A percentile compares a stretch with the other conserved stretches of the same genome.
Conservation (phyloP, 2,888 invertebrate species). For the Cheiracanthium punctorium region DNA sequence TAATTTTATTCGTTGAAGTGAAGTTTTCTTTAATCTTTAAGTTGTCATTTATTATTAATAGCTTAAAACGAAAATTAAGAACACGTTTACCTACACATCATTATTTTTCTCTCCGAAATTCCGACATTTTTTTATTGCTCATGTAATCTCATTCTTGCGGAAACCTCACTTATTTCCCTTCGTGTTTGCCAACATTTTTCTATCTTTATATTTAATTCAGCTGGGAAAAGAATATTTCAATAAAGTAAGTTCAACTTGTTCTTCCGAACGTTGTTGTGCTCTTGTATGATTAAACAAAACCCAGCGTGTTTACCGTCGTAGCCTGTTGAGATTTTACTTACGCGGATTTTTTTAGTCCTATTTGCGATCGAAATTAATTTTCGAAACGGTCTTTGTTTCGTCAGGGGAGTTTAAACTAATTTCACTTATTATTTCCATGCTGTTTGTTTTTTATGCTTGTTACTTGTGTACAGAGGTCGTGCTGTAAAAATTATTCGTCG, state of each 20-base stretch:
- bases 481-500: no score
- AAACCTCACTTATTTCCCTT: not conserved
- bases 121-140: no score
- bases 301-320: not conserved
- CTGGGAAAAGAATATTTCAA: not conserved
- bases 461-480: no score
- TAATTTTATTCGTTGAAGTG: no score
- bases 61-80: no score
- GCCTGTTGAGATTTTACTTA: not conserved
- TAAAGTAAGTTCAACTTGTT: not conserved
- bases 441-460: no score
- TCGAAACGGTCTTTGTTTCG: not conserved
- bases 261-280: not conserved
- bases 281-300: not conserved
- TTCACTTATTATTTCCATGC: no score
- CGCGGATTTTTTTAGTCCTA: not conserved
- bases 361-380: not conserved
- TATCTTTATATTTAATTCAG: not conserved
- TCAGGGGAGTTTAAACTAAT: not conserved
- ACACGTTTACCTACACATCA: no score
- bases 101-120: no score
- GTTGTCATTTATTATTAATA: no score
- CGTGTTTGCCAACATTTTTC: not conserved
- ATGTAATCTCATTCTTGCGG: not conserved
- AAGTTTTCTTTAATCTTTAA: no score